Base-by-base conservation (phyloP, 2,113 vertebrate genomes). In the Mugil cephalus region DNA sequence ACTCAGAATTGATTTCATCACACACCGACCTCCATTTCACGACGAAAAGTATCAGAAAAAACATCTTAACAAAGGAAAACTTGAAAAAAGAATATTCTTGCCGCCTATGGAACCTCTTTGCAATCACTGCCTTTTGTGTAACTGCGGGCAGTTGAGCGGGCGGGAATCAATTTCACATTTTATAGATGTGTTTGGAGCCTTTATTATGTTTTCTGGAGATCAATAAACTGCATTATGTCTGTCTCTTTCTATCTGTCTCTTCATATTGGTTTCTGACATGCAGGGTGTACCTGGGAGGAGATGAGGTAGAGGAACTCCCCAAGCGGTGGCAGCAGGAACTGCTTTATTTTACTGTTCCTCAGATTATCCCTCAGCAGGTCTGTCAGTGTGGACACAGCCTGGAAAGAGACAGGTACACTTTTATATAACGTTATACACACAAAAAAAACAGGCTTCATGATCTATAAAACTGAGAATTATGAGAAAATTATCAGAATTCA, bases 291-390 rank as follows among this genome's bases (percentile, higher is more conserved):
- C 87, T 89, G 87, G 69, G 86, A 86, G 17, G 81, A 68, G 39
- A 90, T 88, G 73, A 88, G 87, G 70, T 84, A 84, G 47, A 92
- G 85, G 40, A 88, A 75, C 77, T 89, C 87, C 71, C 79, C 85
- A 1, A 90, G 89, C 77, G 89, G 85, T 43, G 90, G 86, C 62
- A 90, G 65, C 66, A 92, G 69, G 35, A 86, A 70, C 65, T 80
- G 89, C 46, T 92, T 88, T 34, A 86, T 65, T 84, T 86, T 89
- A 66, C 14, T 80, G 1, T 92, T 92, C 63, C 71, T 85, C 47
- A 82, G 80, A 75, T 90, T 92, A 1, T 88, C 89, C 34, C 83
- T 86, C 79, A 92, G 36, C 45, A 90, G 68, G 35, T 92, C 86
- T 24, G 85, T 67, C 59, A 92, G 55, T 4, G 75, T 55, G 40